Evolutionary conservation across 2,888 invertebrate genomes (phyloP), one percentile per base, ranked within the genome.

Genomic region (Heliconius cydno): DNA sequence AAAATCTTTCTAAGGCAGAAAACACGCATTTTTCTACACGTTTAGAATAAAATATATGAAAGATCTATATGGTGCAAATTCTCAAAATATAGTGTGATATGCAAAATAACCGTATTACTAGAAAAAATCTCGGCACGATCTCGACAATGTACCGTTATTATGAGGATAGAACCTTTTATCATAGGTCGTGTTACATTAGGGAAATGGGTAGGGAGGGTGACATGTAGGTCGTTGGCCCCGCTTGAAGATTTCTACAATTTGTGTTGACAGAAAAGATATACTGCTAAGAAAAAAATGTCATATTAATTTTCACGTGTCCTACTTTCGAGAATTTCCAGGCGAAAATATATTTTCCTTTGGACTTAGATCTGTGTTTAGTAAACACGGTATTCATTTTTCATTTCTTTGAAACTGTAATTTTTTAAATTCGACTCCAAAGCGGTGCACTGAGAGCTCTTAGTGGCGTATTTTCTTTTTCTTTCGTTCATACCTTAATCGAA

Each of bases 151-250:
- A 66, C 77, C 77, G 72, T 81, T 82, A 80, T 80, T 79, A 77
- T 82, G 78, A 78, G 72, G 80, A 80, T 82, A 78, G 80, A 82
- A 81, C 81, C 82, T 84, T 83, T 84, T 84, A 84, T 84, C 83
- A 82, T 80, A 84, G 81, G 83, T 82, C 83, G 83, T 77, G 82
- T 82, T 83, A 84, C 83, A 84, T 84, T 84, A 84, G 83, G 83
- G 82, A 83, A 83, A 82, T 84, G 82, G 75, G 83, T 80, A 80
- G 79, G 73, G 79, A 81, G 81, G 83, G 82, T 81, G 80, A 82
- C 77, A 82, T 79, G 83, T 78, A 67, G 81, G 82, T 81, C 81
- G 79, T 83, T 79, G 82, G 82, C 81, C 83, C 79, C 76, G 80
- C 78, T 70, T 78, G 70, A 78, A 82, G 79, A 70, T 68, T 74